Base-by-base conservation (phyloP, 2,888 invertebrate genomes). In the Spodoptera exigua region DNA sequence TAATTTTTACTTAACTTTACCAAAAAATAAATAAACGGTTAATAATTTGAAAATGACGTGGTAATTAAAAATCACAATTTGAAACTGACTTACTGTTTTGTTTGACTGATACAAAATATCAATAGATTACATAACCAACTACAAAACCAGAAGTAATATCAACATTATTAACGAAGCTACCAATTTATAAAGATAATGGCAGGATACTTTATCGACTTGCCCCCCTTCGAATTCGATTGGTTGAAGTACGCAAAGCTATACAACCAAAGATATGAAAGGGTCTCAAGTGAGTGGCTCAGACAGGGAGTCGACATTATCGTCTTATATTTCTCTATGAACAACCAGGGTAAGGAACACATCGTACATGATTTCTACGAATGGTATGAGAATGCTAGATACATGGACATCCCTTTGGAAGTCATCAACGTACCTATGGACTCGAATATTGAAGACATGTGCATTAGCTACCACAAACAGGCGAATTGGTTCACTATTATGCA, bases 401-500 rank as follows among this genome's bases (percentile, higher is more conserved):
- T 76, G 0, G 89, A 92, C 61, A 16, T 93, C 1, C 91, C 93
- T 0, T 76, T 93, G 36, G 93, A 94, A 83, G 93, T 94, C 0
- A 85, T 94, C 2, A 83, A 91, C 35, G 65, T 93, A 0, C 90
- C 93, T 0, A 76, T 90, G 79, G 93, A 93, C 36, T 88, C 88
- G 0, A 82, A 56, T 0, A 78, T 85, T 46, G 70, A 74, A 1
- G 85, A 88, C 0, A 88, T 86, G 79, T 51, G 52, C 13, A 47
- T 57, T 0, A 81, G 84, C 16, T 93, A 74, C 56, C 70, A 84
- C 0, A 60, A 70, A 0, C 93, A 94, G 82, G 93, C 93, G 0
- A 93, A 94, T 51, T 94, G 93, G 93, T 93, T 93, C 52, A 87
- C 89, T 43, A 82, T 93, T 10, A 73, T 74, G 7, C 84, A 79